phyloP scores from a whole-genome alignment of 2,888 invertebrate genomes.

The Camponotus fellah region DNA sequence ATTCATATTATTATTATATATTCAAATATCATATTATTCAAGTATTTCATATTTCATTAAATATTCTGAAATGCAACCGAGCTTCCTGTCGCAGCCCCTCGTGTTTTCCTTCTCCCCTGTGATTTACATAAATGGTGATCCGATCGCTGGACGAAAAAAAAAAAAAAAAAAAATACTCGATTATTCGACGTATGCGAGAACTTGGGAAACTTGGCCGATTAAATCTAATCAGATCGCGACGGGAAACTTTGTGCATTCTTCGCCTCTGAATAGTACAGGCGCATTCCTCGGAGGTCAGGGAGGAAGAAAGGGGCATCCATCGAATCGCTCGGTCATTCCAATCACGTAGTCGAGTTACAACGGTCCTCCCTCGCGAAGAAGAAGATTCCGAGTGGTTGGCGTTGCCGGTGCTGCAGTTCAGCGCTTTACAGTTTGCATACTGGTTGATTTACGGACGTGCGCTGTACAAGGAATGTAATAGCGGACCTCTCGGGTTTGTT shows the following conservation, averaged over 20 bases:
- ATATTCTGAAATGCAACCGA: background rate
- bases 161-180: background rate
- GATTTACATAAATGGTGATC: background rate
- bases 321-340: slow-evolving; percentile 48
- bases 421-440: slow-evolving; percentile 47
- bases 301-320: background rate
- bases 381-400: slow-evolving; percentile 56
- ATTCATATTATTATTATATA: too few relatives aligned
- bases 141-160: background rate
- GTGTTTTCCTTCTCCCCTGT: background rate
- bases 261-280: slow-evolving; percentile 7
- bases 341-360: slow-evolving; percentile 63
- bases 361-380: background rate
- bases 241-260: slow-evolving; percentile 14
- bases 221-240: slow-evolving; percentile 35
- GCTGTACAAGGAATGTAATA: slow-evolving; percentile 27
- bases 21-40: too few relatives aligned
- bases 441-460: slow-evolving; percentile 52
- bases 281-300: slow-evolving; percentile 42
- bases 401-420: slow-evolving; percentile 11
- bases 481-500: slow-evolving; percentile 33
- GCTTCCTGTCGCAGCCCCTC: background rate
- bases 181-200: background rate
- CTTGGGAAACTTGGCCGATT: slow-evolving; percentile 12
- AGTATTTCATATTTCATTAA: background rate